These are phyloP conservation scores for Himalopsyche kuldschensis DNA, from an alignment of 2,888 invertebrate species.

Conservation along the genomic window DNA sequence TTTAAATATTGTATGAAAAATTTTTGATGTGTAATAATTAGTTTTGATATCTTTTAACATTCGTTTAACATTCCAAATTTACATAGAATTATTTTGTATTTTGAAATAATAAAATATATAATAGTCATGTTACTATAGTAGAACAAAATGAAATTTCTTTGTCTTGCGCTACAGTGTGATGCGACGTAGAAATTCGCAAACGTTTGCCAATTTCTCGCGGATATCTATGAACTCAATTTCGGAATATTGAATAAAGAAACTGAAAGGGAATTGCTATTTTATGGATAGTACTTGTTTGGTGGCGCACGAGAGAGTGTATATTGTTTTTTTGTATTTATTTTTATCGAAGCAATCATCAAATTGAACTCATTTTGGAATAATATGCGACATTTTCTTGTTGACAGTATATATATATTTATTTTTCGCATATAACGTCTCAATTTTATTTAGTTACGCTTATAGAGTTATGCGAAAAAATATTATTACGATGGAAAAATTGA, in stretches of 20 bases:
- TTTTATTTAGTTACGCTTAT: too few relatives aligned
- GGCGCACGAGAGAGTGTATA: constrained; percentile 7
- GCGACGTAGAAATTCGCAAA: background rate
- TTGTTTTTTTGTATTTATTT: background rate
- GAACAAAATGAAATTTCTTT: background rate
- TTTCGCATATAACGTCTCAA: too few relatives aligned
- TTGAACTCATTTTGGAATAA: background rate
- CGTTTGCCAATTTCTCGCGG: background rate
- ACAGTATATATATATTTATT: background rate
- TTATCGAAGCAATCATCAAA: background rate
- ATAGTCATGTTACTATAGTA: background rate
- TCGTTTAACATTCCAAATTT: background rate
- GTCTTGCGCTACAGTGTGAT: background rate
- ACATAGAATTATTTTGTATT: background rate
- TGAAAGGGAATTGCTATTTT: constrained; percentile 6
- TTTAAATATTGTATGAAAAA: too few relatives aligned
- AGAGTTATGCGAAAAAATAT: too few relatives aligned
- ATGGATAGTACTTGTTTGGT: constrained; percentile 8
- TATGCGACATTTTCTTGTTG: background rate
- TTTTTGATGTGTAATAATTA: too few relatives aligned
- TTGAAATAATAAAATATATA: background rate
- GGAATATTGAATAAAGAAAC: constrained; percentile 16
- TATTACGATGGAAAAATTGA: too few relatives aligned
- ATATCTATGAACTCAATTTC: constrained; percentile 11
- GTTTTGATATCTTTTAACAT: too few relatives aligned